phyloP scores from a whole-genome alignment of 2,797 vertebrate species.

The Microcaecilia unicolor region DNA sequence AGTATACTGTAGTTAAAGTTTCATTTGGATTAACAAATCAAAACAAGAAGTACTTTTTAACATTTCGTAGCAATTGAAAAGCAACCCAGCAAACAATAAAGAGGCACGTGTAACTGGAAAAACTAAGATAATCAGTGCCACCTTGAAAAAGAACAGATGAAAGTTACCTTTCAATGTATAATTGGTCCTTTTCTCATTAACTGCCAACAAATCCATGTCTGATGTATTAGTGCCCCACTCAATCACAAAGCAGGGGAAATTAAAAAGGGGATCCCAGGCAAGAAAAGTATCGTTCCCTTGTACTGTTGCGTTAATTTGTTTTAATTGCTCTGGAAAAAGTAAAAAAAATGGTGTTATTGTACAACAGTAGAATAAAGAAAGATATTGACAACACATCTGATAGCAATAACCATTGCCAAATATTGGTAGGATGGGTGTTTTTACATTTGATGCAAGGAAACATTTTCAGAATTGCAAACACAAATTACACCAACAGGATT shows the following conservation, averaged over 20 bases:
- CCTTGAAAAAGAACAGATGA: not conserved
- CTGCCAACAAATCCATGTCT: slow-evolving; percentile 21
- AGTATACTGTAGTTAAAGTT: too few relatives aligned
- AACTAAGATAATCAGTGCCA: not conserved
- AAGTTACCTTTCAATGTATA: slow-evolving; percentile 28
- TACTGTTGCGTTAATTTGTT: slow-evolving; percentile 46
- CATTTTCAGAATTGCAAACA: too few relatives aligned
- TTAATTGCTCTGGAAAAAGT: slow-evolving; percentile 35
- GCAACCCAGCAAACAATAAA: not conserved
- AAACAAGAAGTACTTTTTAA: too few relatives aligned
- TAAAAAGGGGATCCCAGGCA: slow-evolving; percentile 45
- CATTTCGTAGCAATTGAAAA: too few relatives aligned
- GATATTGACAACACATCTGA: too few relatives aligned
- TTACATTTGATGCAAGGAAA: too few relatives aligned
- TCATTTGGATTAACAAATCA: too few relatives aligned
- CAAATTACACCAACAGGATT: too few relatives aligned
- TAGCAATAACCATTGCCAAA: too few relatives aligned
- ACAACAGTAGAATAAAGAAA: not conserved
- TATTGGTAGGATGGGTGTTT: too few relatives aligned
- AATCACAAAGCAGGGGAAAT: slow-evolving; percentile 53
- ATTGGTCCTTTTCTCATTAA: not conserved
- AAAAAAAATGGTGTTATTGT: not conserved
- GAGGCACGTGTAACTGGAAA: not conserved
- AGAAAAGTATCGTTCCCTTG: slow-evolving; percentile 36
- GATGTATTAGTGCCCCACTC: slow-evolving; percentile 56